Evolutionary conservation across 2,113 vertebrate genomes (phyloP).

Genomic region (Hydrolagus affinis): DNA sequence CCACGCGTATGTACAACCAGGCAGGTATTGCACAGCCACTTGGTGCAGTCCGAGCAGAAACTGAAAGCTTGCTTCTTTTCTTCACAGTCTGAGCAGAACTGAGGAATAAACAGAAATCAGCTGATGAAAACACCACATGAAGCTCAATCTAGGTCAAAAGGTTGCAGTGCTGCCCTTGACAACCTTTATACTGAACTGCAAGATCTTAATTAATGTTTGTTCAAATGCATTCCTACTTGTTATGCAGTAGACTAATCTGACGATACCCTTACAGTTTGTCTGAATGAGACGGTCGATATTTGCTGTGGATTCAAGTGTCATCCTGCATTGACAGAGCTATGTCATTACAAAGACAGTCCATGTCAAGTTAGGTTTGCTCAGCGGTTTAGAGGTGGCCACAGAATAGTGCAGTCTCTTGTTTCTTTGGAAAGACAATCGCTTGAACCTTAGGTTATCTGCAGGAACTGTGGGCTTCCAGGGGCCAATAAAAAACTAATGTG

Average conservation of each 20-base stretch:
- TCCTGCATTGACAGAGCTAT: not conserved
- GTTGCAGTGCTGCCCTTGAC: too few species aligned
- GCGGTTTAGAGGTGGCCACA: not conserved
- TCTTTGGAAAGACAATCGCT: not conserved
- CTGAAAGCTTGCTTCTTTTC: slow-evolving; percentile 63
- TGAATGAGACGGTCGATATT: too few species aligned
- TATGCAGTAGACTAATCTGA: not conserved
- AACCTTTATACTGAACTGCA: too few species aligned
- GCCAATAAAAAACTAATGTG: not conserved
- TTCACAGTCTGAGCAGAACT: slow-evolving; percentile 61
- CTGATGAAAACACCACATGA: not conserved
- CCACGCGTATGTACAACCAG: slow-evolving; percentile 57
- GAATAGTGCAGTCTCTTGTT: not conserved
- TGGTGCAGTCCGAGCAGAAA: slow-evolving; percentile 64
- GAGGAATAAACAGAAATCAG: slow-evolving; percentile 36
- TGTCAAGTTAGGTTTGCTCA: too few species aligned
- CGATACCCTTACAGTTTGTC: too few species aligned
- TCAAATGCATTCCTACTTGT: not conserved
- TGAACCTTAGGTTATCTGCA: not conserved
- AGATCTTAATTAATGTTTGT: too few species aligned
- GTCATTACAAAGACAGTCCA: not conserved
- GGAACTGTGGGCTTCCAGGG: not conserved
- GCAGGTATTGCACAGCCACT: slow-evolving; percentile 63
- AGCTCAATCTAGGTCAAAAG: not conserved
- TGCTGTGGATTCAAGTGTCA: too few species aligned